A percentile compares a stretch with the other conserved stretches of the same genome.
Evolutionary conservation across 2,888 invertebrate species (phyloP).

Genomic region (Caenorhabditis virilis): DNA sequence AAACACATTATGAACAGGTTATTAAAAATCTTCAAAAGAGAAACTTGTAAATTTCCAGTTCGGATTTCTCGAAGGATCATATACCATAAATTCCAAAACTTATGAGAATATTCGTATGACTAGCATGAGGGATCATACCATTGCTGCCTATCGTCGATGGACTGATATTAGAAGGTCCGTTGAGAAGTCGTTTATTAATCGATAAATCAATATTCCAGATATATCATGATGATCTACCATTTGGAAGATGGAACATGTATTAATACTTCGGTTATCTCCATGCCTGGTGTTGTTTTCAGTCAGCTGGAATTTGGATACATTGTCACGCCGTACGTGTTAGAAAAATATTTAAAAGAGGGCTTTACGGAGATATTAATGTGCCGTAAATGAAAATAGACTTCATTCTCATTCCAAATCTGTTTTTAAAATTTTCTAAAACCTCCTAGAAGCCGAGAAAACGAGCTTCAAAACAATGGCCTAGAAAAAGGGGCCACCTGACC

Average conservation of each 20-base stretch:
- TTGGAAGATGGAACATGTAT: constrained; percentile 77
- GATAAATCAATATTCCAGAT: constrained; percentile 39
- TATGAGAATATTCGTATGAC: constrained; percentile 72
- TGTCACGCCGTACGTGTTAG: constrained; percentile 54
- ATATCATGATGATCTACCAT: constrained; percentile 79
- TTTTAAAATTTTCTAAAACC: too few species aligned
- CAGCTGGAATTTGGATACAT: constrained; percentile 74
- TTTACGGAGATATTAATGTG: too few species aligned
- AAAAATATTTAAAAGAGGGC: too few species aligned
- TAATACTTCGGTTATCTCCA: constrained; percentile 79
- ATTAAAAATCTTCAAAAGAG: too few species aligned
- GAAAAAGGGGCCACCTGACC: too few species aligned
- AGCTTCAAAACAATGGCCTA: too few species aligned
- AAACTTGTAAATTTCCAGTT: constrained; percentile 44
- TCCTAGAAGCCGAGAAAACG: too few species aligned
- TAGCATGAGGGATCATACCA: constrained; percentile 82
- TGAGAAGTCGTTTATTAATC: neutral
- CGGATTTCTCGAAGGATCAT: constrained; percentile 49
- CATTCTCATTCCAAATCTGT: too few species aligned
- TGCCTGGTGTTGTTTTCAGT: constrained; percentile 75
- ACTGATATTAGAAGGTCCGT: constrained; percentile 56
- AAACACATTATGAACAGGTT: constrained; percentile 84
- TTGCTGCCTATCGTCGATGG: constrained; percentile 73
- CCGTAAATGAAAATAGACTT: too few species aligned
- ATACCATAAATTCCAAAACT: constrained; percentile 35